phyloP scores from a whole-genome alignment of 2,888 invertebrate genomes.

The Busseola fusca region DNA sequence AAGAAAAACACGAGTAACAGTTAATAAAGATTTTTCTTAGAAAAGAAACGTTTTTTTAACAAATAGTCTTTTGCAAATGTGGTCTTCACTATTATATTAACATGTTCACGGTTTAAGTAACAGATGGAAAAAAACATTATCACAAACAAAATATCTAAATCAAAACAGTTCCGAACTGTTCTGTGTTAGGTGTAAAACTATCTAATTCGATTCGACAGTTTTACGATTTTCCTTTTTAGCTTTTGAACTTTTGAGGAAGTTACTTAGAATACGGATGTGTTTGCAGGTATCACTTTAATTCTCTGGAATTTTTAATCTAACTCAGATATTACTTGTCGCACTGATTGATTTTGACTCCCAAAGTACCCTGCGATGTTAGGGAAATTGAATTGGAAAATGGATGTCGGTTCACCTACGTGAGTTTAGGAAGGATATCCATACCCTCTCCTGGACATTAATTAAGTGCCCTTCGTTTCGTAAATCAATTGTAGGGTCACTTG shows the following conservation, averaged over 20 bases:
- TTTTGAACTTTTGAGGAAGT: conserved; percentile 12
- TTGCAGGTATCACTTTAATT: conserved; percentile 4
- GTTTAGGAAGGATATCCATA: background rate
- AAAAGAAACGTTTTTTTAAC: no score
- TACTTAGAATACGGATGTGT: background rate
- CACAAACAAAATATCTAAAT: no score
- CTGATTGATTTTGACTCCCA: conserved; percentile 23
- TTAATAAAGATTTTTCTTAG: background rate
- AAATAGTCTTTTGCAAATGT: background rate
- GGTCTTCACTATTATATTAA: no score
- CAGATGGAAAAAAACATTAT: no score
- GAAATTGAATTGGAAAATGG: background rate
- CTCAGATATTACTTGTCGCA: conserved; percentile 11
- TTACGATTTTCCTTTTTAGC: no score
- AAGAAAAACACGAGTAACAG: background rate
- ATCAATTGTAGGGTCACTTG: background rate
- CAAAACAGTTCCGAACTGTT: no score
- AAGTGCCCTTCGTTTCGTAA: background rate
- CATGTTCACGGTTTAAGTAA: no score
- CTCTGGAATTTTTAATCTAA: conserved; percentile 22
- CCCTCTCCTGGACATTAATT: background rate
- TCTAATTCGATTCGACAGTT: no score
- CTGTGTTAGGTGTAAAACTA: no score
- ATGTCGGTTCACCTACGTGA: background rate
- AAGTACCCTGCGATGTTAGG: conserved; percentile 7